Conservation (phyloP, 2,888 invertebrate species). For the Ormyrus nitidulus region DNA sequence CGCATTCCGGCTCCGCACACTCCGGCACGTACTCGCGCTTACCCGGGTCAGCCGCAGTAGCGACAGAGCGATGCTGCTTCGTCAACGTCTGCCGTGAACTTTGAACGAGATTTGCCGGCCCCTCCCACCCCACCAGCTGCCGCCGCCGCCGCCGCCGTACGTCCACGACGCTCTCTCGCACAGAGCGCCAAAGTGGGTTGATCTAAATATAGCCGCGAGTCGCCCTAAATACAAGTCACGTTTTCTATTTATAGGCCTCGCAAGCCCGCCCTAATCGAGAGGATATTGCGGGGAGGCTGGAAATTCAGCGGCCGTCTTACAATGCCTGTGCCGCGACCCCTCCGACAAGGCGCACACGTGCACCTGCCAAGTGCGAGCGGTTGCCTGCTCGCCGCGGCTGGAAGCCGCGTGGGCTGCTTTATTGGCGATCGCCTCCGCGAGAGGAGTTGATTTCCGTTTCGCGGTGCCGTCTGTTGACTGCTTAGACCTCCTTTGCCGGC, state of each 20-base stretch:
- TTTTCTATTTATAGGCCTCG: constrained; percentile 53
- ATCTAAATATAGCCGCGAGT: constrained; percentile 54
- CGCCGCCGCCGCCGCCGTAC: background rate
- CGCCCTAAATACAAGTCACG: constrained; percentile 54
- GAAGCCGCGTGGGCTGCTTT: too few relatives aligned
- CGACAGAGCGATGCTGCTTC: background rate
- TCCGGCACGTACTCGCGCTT: constrained; percentile 3
- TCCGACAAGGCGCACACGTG: too few relatives aligned
- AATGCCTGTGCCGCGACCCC: too few relatives aligned
- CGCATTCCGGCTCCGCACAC: background rate
- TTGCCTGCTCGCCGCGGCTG: too few relatives aligned
- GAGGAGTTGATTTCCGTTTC: too few relatives aligned
- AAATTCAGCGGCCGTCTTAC: too few relatives aligned
- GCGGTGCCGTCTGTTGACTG: too few relatives aligned
- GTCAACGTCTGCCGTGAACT: constrained; percentile 34
- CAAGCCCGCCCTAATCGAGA: constrained; percentile 29
- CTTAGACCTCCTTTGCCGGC: too few relatives aligned
- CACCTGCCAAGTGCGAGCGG: too few relatives aligned
- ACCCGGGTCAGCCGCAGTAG: constrained; percentile 6
- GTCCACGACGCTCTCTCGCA: background rate
- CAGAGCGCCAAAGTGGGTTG: constrained; percentile 46
- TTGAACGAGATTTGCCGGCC: constrained; percentile 14
- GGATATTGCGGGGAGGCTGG: background rate
- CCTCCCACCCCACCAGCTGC: background rate
- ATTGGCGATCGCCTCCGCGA: too few relatives aligned